Conservation (phyloP, 2,888 invertebrate genomes). For the Esperia sulphurella region DNA sequence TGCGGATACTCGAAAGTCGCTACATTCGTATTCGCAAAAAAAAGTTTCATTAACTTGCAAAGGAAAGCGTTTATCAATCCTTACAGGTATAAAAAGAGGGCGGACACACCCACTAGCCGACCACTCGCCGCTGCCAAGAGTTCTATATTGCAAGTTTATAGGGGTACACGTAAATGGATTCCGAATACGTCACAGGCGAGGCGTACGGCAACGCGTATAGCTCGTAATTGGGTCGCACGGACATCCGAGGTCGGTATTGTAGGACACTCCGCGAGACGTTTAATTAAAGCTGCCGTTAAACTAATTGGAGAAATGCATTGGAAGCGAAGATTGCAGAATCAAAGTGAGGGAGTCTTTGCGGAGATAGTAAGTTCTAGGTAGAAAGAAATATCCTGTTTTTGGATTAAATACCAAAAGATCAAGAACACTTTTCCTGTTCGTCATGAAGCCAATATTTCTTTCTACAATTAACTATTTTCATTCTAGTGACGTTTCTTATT, state of each 20-base stretch:
- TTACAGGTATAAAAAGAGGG: too few species aligned
- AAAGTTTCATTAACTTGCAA: too few species aligned
- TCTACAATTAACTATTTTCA: too few species aligned
- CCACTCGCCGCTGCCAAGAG: background rate
- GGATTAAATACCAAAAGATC: too few species aligned
- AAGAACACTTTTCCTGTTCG: too few species aligned
- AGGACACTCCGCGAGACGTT: background rate
- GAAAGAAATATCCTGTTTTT: too few species aligned
- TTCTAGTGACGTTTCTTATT: too few species aligned
- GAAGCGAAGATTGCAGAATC: background rate
- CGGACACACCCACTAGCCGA: background rate
- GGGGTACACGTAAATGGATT: slow-evolving; percentile 8
- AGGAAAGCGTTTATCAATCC: too few species aligned
- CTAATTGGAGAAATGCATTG: slow-evolving; percentile 3
- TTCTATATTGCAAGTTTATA: background rate
- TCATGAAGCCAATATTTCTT: too few species aligned
- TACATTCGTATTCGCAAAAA: too few species aligned
- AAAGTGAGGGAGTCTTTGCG: background rate
- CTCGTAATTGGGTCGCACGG: slow-evolving; percentile 38
- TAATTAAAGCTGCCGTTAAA: slow-evolving; percentile 2
- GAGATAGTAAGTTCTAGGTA: too few species aligned
- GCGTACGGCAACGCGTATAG: slow-evolving; percentile 20
- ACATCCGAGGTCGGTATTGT: slow-evolving; percentile 2
- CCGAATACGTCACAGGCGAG: slow-evolving; percentile 26
- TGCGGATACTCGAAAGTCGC: too few species aligned